Conservation (phyloP, 2,113 vertebrate genomes). For the Pavo muticus region DNA sequence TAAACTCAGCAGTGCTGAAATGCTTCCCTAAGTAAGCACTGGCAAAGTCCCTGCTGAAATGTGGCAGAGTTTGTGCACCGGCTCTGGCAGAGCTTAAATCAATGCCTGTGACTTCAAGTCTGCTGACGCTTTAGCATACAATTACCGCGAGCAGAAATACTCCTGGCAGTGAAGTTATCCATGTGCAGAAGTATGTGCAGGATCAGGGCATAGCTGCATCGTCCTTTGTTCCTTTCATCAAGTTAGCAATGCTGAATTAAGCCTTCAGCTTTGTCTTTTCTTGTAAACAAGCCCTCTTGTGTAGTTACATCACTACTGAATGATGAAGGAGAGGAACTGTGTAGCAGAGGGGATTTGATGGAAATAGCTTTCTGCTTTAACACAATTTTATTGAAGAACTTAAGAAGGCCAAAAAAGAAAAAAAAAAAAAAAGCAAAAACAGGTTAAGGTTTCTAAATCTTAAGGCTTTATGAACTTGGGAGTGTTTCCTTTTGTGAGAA, state of each 20-base stretch:
- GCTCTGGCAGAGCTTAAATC: conserved; percentile 8
- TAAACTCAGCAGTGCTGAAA: conserved; percentile 71
- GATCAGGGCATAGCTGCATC: conserved; percentile 68
- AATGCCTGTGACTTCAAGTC: conserved; percentile 45
- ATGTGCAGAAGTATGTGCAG: conserved; percentile 66
- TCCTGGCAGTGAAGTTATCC: conserved; percentile 64
- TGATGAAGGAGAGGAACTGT: conserved; percentile 49
- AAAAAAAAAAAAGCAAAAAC: neutral
- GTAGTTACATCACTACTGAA: conserved; percentile 41
- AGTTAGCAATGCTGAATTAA: conserved; percentile 50
- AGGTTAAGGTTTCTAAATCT: neutral
- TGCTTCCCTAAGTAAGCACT: conserved; percentile 52
- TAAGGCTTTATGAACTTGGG: neutral
- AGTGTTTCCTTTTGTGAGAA: neutral
- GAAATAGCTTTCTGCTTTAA: conserved; percentile 28
- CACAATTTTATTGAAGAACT: neutral
- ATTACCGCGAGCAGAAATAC: conserved; percentile 31
- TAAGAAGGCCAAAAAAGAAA: neutral
- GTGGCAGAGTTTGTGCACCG: neutral
- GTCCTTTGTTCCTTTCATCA: conserved; percentile 67
- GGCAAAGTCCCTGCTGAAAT: conserved; percentile 52
- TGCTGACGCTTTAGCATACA: conserved; percentile 21
- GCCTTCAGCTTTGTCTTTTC: conserved; percentile 68
- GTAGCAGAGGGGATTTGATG: neutral
- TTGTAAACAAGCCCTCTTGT: conserved; percentile 32